A percentile compares a stretch with the other conserved stretches of the same genome.
phyloP scores from a whole-genome alignment of 2,888 invertebrate genomes.

The Acrobasis repandana region DNA sequence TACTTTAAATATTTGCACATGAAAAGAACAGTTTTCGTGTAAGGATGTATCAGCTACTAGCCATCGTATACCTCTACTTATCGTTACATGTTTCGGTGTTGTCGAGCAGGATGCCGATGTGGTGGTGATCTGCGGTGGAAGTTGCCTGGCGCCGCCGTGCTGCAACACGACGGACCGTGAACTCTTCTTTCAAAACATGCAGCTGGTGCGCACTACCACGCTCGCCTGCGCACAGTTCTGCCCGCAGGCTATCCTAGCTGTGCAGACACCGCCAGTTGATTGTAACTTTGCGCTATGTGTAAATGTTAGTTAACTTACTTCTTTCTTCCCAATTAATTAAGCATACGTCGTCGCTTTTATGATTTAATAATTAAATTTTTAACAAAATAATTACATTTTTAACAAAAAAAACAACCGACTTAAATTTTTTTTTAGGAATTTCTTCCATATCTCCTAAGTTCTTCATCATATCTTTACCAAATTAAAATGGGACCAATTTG shows the following conservation, averaged over 20 bases:
- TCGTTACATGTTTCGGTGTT: background rate
- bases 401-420: too few species aligned
- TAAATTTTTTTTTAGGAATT: too few species aligned
- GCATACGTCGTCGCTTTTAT: background rate
- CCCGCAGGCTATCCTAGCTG: slow-evolving; percentile 63
- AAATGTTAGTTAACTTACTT: slow-evolving; percentile 52
- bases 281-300: slow-evolving; percentile 65
- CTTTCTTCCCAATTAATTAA: background rate
- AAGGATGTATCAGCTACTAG: background rate
- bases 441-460: too few species aligned
- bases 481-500: too few species aligned
- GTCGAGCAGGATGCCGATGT: slow-evolving; percentile 61
- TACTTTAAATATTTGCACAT: too few species aligned
- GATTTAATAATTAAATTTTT: too few species aligned
- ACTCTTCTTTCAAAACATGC: slow-evolving; percentile 67
- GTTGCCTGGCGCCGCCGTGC: slow-evolving; percentile 57
- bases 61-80: background rate
- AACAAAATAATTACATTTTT: too few species aligned
- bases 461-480: too few species aligned
- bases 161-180: slow-evolving; percentile 62
- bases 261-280: slow-evolving; percentile 74
- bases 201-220: slow-evolving; percentile 56
- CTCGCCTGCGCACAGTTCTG: slow-evolving; percentile 64
- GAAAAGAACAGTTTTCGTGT: too few species aligned
- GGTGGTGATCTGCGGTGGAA: slow-evolving; percentile 70